Evolutionary conservation across 2,888 invertebrate genomes (phyloP), one percentile per base, ranked within the genome.

Genomic region (Cephus nigrinus): DNA sequence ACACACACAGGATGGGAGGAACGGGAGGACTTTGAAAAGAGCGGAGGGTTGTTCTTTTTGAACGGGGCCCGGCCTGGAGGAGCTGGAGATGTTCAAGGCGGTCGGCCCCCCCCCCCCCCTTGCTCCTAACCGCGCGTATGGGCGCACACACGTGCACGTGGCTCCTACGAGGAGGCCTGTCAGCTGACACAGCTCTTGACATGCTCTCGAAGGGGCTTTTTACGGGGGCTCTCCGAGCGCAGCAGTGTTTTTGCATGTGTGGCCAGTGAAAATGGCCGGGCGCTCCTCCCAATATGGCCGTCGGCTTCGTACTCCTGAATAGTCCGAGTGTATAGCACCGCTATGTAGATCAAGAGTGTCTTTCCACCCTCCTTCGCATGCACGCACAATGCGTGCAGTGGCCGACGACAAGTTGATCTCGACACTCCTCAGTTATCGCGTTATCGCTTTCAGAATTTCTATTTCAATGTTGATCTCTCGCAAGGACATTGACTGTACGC

Each of bases 41-140:
- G 69, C n/a, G 78, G 84, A 79, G 84, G 86, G 86, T 86, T 86
- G 87, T 87, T 88, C 88, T 86, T 86, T 87, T 86, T 84, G 55
- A 79, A 78, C 75, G 30, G 30, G 30, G 30, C 30, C 79, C 80
- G 76, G 79, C 78, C 80, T 73, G 11, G 12, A 34, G 34, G 11
- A 35, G 35, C 35, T 12, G 31, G 72, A n/a, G 78, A 77, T 73
- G 82, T 76, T 77, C 82, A 80, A 86, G 86, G 85, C 86, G 84
- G 85, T 81, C 32, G 32, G 30, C 30, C 4, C 4, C 4, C 4
- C 32, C 32, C 32, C 32, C 32, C 32, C 3, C 32, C 32, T 82
- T 84, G 83, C 84, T 73, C 69, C 30, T 33, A 4, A 23, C 3
- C 12, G 12, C 23, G 11, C 36, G 32, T 69, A 69, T 32, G 15